These are phyloP conservation scores for Harpegnathos saltator DNA, from an alignment of 1,140 invertebrate species.

Conservation along the genomic window DNA sequence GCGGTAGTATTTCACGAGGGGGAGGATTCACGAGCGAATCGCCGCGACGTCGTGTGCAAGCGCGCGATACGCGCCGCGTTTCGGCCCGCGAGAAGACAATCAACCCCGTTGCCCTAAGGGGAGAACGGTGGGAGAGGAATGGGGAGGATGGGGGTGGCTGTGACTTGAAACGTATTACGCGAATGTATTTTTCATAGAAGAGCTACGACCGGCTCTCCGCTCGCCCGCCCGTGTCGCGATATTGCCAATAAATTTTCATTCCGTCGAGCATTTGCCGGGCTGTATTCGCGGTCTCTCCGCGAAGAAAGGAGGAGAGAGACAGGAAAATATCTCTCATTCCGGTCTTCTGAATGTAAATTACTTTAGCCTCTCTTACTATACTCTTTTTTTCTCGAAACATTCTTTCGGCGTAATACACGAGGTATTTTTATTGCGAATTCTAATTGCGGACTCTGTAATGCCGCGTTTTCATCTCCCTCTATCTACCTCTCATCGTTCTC, in stretches of 20 bases:
- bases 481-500: too few relatives aligned
- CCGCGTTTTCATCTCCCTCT: neutral
- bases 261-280: conserved; percentile 58
- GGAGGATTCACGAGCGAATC: too few relatives aligned
- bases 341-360: conserved; percentile 24
- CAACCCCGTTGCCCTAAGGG: conserved; percentile 36
- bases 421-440: conserved; percentile 17
- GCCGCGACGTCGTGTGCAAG: neutral
- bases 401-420: neutral
- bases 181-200: conserved; percentile 54
- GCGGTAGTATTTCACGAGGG: conserved; percentile 45
- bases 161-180: conserved; percentile 52
- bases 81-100: conserved; percentile 52
- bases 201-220: conserved; percentile 2
- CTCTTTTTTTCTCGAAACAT: neutral
- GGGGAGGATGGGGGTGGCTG: neutral
- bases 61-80: conserved; percentile 40
- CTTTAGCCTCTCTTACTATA: neutral
- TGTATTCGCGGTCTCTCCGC: conserved; percentile 15
- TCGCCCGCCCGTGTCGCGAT: conserved; percentile 24
- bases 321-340: conserved; percentile 31
- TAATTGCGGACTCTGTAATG: neutral
- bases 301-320: conserved; percentile 2
- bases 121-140: too few relatives aligned
- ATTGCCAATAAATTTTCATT: conserved; percentile 71